A percentile compares a stretch with the other conserved stretches of the same genome.
phyloP scores from a whole-genome alignment of 2,113 vertebrate species.

The Shinisaurus crocodilurus region DNA sequence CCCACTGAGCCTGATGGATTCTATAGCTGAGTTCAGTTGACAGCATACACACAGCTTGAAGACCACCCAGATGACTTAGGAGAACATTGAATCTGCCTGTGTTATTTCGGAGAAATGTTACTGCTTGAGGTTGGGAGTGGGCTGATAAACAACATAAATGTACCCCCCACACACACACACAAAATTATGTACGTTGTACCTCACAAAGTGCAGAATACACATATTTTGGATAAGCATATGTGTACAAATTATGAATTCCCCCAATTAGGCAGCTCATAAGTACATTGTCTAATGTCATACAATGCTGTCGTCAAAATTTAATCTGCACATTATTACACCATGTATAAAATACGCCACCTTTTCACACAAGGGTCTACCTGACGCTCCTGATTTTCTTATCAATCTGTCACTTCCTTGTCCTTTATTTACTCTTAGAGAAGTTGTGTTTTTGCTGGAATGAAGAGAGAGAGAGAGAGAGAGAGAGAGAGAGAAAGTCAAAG shows the following conservation, averaged over 20 bases:
- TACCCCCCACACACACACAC: too few species aligned
- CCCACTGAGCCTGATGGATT: neutral
- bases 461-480: too few species aligned
- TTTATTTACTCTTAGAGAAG: neutral
- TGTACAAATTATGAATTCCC: neutral
- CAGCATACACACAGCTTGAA: neutral
- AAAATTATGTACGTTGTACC: neutral
- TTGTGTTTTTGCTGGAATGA: neutral
- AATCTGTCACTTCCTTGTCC: neutral
- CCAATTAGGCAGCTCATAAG: neutral
- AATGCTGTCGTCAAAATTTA: neutral
- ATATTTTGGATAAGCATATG: neutral
- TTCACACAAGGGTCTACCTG: neutral
- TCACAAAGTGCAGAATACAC: neutral
- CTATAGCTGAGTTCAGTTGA: neutral
- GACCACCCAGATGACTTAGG: neutral
- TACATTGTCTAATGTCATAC: neutral
- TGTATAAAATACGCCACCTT: neutral
- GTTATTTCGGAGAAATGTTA: neutral
- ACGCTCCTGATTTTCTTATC: neutral
- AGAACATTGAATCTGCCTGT: neutral
- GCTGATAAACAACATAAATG: neutral
- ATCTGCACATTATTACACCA: too few species aligned
- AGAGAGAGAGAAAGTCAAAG: neutral
- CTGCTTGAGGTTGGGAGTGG: neutral